These are phyloP conservation scores for Leiothrix lutea DNA, from an alignment of 2,113 vertebrate genomes.

Conservation along the genomic window DNA sequence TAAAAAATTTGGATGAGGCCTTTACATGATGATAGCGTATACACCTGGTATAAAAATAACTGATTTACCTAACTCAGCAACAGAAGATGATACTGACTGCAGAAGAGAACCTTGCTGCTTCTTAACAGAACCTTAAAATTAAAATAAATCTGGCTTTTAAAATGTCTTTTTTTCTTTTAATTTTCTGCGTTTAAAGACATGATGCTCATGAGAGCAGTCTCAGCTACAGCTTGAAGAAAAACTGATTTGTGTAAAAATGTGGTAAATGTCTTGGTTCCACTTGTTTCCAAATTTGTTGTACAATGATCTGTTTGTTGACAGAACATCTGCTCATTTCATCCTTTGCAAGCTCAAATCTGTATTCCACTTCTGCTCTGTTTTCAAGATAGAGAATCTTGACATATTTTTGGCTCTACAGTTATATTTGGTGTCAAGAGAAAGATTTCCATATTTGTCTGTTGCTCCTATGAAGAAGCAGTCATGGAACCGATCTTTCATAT, in stretches of 20 bases:
- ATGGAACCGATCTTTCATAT: constrained; percentile 49
- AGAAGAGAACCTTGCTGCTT: background rate
- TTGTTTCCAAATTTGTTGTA: constrained; percentile 22
- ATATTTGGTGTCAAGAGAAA: constrained; percentile 54
- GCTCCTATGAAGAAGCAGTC: constrained; percentile 64
- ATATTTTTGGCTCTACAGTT: constrained; percentile 62
- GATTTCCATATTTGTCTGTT: constrained; percentile 54
- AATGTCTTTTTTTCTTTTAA: background rate
- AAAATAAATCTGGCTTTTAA: background rate
- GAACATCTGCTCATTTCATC: constrained; percentile 51
- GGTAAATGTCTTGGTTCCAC: constrained; percentile 15
- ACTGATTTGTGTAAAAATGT: background rate
- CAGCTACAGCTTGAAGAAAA: background rate
- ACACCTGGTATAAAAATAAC: background rate
- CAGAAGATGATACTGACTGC: background rate
- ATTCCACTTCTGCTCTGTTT: constrained; percentile 47
- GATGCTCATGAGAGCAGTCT: background rate
- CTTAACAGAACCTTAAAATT: background rate
- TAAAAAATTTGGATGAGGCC: background rate
- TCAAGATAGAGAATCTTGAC: constrained; percentile 55
- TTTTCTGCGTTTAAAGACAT: background rate
- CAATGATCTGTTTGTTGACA: constrained; percentile 56
- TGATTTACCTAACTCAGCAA: background rate
- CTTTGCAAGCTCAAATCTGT: constrained; percentile 59
- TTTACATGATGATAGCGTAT: background rate